Conservation (phyloP, 35 echinoderm and acorn worm species). For the Anneissia japonica region DNA sequence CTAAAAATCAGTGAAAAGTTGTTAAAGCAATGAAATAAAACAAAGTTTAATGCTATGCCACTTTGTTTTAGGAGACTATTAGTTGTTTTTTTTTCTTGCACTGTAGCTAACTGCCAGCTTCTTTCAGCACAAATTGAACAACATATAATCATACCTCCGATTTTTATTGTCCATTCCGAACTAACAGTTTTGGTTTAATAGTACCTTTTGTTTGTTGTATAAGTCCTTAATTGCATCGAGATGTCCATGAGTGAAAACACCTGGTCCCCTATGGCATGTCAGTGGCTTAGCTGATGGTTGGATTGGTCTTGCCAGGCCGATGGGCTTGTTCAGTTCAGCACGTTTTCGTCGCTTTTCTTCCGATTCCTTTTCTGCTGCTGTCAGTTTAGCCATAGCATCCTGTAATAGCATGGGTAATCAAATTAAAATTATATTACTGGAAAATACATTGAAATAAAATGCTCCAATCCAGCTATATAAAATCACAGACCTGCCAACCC, state of each 20-base stretch:
- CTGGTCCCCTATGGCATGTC: constrained; percentile 51
- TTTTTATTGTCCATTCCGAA: background rate
- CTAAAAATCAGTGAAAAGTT: too few relatives aligned
- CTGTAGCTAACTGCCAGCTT: background rate
- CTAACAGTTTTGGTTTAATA: background rate
- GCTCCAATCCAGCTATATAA: background rate
- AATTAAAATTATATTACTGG: too few relatives aligned
- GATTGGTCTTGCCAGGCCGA: constrained; percentile 68
- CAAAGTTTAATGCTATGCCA: too few relatives aligned
- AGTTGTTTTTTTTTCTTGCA: too few relatives aligned
- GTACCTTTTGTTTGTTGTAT: background rate
- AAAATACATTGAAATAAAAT: background rate
- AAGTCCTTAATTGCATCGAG: background rate
- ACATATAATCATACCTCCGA: background rate
- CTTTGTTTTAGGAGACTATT: too few relatives aligned
- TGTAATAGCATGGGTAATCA: background rate
- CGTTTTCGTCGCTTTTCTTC: constrained; percentile 34
- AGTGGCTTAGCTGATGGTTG: constrained; percentile 58
- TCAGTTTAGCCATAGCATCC: constrained; percentile 46
- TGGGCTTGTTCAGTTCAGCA: constrained; percentile 49
- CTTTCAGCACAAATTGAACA: background rate
- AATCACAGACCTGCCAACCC: too few relatives aligned
- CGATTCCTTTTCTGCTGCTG: constrained; percentile 24
- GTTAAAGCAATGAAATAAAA: too few relatives aligned
- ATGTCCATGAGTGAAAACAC: constrained; percentile 31